These are phyloP conservation scores for Meloidogyne floridensis DNA, from an alignment of 1,140 invertebrate genomes.

Conservation along the genomic window DNA sequence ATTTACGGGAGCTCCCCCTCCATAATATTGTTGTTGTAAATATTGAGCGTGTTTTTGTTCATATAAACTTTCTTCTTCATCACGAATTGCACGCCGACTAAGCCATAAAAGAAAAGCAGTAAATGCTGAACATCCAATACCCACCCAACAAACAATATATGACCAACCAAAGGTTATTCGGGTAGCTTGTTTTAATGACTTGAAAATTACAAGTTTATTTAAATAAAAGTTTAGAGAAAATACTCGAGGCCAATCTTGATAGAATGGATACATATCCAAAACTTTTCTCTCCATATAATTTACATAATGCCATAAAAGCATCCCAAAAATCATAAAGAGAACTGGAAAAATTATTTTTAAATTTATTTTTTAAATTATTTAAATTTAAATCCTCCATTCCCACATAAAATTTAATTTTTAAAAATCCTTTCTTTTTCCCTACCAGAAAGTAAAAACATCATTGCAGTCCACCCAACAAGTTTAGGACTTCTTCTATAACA, in stretches of 20 bases:
- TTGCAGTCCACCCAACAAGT: conserved; percentile 44
- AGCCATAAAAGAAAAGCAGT: conserved; percentile 45
- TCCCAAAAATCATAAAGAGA: conserved; percentile 40
- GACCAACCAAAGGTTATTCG: conserved; percentile 46
- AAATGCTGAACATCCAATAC: conserved; percentile 43
- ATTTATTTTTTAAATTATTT: background rate
- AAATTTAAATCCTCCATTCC: too few relatives aligned
- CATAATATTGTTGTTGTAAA: conserved; percentile 39
- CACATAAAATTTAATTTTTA: too few relatives aligned
- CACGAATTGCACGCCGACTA: conserved; percentile 39
- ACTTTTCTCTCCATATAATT: conserved; percentile 46
- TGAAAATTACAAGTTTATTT: conserved; percentile 17
- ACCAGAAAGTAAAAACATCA: conserved; percentile 48
- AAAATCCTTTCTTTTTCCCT: background rate
- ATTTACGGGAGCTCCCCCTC: background rate
- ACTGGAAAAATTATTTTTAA: conserved; percentile 30
- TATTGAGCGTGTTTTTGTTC: conserved; percentile 47
- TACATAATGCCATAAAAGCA: conserved; percentile 48
- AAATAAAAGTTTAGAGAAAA: background rate
- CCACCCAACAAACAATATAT: conserved; percentile 47
- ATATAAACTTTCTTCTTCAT: conserved; percentile 43
- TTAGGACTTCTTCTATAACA: conserved; percentile 44
- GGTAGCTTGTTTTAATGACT: conserved; percentile 43
- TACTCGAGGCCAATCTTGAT: conserved; percentile 47
- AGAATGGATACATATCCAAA: conserved; percentile 47